Conservation (phyloP, 1,140 invertebrate genomes). For the Drosophila yakuba region DNA sequence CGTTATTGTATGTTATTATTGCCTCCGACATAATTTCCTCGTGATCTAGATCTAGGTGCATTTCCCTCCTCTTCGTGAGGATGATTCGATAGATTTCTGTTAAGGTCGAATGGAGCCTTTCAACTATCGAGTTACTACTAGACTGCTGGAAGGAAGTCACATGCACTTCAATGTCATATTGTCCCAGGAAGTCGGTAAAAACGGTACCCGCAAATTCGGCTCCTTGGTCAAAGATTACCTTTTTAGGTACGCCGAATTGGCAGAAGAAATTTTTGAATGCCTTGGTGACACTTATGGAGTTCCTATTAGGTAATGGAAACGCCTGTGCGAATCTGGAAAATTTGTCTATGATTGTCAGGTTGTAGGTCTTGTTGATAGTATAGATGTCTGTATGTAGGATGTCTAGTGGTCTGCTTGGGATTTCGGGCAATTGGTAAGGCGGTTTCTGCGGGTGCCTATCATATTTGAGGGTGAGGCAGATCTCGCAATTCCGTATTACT, state of each 20-base stretch:
- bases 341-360: constrained; percentile 4
- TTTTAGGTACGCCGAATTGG: neutral
- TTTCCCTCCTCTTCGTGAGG: constrained; percentile 2
- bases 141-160: neutral
- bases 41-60: constrained; percentile 6
- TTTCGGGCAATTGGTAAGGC: neutral
- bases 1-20: no score
- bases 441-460: neutral
- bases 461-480: no score
- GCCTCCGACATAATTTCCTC: constrained; percentile 2
- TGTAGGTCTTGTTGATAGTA: constrained; percentile 2
- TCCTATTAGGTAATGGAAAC: neutral
- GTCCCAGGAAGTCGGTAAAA: neutral
- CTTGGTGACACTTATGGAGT: neutral
- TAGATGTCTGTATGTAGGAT: neutral
- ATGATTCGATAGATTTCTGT: constrained; percentile 24
- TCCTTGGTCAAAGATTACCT: neutral
- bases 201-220: constrained; percentile 1
- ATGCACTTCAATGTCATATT: neutral
- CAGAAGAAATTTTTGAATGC: neutral
- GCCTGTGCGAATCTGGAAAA: constrained; percentile 4
- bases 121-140: constrained; percentile 3
- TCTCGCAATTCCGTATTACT: no score
- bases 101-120: constrained; percentile 17
- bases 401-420: neutral